A percentile compares a stretch with the other conserved stretches of the same genome.
phyloP scores from a whole-genome alignment of 2,797 vertebrate genomes.

The Sparidentex hasta region DNA sequence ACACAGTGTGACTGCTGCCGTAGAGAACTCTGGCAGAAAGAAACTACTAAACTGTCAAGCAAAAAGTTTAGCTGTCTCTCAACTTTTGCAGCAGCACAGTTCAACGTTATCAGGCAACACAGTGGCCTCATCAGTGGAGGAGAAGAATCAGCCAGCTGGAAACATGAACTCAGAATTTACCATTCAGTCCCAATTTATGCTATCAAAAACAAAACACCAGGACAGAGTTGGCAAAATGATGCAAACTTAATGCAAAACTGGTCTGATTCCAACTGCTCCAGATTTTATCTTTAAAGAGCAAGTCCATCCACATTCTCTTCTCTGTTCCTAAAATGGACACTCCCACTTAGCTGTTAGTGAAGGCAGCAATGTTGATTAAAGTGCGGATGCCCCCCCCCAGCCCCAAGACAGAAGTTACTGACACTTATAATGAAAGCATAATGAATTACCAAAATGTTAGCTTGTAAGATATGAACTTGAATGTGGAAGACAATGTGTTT shows the following conservation, averaged over 20 bases:
- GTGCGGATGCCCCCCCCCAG: too few species aligned
- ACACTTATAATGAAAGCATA: too few species aligned
- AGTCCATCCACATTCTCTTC: too few species aligned
- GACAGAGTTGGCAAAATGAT: background rate
- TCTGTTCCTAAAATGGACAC: too few species aligned
- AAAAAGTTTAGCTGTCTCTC: conserved; percentile 14
- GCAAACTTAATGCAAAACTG: background rate
- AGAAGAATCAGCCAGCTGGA: background rate
- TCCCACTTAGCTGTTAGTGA: too few species aligned
- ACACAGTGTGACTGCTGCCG: conserved; percentile 22
- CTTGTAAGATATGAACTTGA: too few species aligned
- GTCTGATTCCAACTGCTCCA: background rate
- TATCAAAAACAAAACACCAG: background rate
- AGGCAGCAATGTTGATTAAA: too few species aligned
- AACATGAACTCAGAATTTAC: background rate
- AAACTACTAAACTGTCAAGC: background rate
- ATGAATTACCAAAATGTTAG: too few species aligned
- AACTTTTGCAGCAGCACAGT: background rate
- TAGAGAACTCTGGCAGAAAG: conserved; percentile 2
- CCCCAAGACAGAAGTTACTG: too few species aligned
- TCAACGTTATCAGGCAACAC: background rate
- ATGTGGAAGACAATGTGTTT: too few species aligned
- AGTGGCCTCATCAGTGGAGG: background rate
- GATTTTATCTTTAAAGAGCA: background rate
- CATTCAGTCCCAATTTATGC: background rate